Base-by-base conservation (phyloP, 2,888 invertebrate species). In the Drosophila cognata region DNA sequence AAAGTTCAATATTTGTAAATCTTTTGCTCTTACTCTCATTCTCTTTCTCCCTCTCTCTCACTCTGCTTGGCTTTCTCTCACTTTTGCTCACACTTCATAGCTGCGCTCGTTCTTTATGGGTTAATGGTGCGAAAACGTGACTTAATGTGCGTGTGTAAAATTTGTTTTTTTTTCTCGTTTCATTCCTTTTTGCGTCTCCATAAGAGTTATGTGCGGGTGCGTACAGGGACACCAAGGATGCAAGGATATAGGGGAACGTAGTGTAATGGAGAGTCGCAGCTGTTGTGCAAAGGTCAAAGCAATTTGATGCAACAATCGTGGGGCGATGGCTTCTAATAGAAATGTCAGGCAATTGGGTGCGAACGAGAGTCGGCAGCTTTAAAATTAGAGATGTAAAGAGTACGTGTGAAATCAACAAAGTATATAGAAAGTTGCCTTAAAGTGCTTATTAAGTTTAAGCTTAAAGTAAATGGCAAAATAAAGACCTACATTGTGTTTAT, bases 51-150 rank as follows among this genome's bases (percentile, higher is more conserved):
- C 61, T 61, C 61, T 60, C 48, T 76, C n/a, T 28, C 8, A 33
- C 59, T 52, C 59, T 55, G 57, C 48, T 29, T 71, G 28, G 43
- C n/a, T 21, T 33, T 36, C 66, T 63, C 11, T 57, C n/a, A 25
- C 59, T 29, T 18, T 21, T 31, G 10, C 60, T 60, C 52, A 38
- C 59, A 56, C 46, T 55, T 69, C 62, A 61, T 51, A 55, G 61
- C 65, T 38, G 50, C 41, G 68, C 75, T 77, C 75, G 79, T 85
- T 85, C 84, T 91, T 92, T 91, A 90, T 91, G 92, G 91, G 91
- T 91, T 91, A 91, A 91, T 91, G 91, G 91, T 91, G 92, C 90
- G 91, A 91, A 91, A 92, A 91, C 91, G 91, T 91, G 91, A 91
- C 91, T 92, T 91, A 91, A 91, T 91, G 86, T 86, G 81, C 89